A percentile compares a stretch with the other conserved stretches of the same genome.
Evolutionary conservation across 2,888 invertebrate species (phyloP).

Genomic region (Drosophila mercatorum): DNA sequence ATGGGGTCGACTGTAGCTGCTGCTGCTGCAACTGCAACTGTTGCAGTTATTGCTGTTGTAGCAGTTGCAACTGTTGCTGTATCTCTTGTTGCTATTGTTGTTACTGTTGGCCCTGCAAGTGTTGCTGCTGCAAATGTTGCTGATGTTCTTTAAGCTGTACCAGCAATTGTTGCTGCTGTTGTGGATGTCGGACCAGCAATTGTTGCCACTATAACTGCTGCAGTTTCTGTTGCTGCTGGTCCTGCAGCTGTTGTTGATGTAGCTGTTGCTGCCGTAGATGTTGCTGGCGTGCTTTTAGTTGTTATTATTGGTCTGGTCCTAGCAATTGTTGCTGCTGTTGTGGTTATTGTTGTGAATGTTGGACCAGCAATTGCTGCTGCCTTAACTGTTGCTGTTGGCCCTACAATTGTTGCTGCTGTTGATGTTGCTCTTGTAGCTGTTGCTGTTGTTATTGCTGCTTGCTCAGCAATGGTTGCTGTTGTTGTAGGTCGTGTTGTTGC

Average conservation of each 20-base stretch:
- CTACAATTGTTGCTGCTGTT: slow-evolving; percentile 13
- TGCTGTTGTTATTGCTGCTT: not conserved
- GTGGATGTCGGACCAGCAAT: too few relatives aligned
- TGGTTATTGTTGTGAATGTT: slow-evolving; percentile 1
- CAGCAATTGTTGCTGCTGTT: too few relatives aligned
- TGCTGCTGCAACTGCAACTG: not conserved
- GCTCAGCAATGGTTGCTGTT: too few relatives aligned
- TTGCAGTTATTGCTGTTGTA: not conserved
- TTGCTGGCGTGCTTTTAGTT: too few relatives aligned
- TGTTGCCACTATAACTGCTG: too few relatives aligned
- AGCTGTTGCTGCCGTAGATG: too few relatives aligned
- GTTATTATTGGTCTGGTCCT: too few relatives aligned
- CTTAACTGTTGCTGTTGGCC: not conserved
- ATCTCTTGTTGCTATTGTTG: not conserved
- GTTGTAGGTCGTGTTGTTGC: not conserved
- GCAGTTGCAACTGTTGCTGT: not conserved
- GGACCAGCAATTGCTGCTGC: slow-evolving; percentile 6
- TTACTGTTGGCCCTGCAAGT: not conserved
- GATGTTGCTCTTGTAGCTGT: not conserved
- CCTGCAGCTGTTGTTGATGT: too few relatives aligned
- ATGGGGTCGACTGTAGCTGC: slow-evolving; percentile 21
- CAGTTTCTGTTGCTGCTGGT: too few relatives aligned
- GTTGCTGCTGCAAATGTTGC: not conserved
- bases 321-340: not conserved
- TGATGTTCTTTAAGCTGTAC: too few relatives aligned